These are phyloP conservation scores for Melanostigma gelatinosum DNA, from an alignment of 2,113 vertebrate species.

Conservation along the genomic window DNA sequence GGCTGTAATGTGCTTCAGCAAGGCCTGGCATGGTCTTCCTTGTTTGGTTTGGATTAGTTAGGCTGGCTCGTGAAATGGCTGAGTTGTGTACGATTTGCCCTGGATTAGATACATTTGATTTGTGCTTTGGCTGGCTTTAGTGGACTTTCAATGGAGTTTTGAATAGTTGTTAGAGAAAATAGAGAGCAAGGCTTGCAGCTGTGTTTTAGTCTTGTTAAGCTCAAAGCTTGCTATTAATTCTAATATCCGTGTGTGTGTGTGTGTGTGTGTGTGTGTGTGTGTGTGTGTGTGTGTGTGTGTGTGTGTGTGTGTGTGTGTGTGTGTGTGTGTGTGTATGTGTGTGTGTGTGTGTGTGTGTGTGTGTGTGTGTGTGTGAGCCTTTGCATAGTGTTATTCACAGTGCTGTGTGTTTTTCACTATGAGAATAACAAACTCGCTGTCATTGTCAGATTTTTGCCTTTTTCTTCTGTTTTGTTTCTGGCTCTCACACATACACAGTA, in stretches of 20 bases:
- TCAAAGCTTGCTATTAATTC: slow-evolving; percentile 31
- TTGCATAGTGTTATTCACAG: neutral
- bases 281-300: neutral
- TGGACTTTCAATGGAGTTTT: slow-evolving; percentile 7
- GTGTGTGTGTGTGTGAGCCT: neutral
- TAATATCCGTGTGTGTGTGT: slow-evolving; percentile 32
- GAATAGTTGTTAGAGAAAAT: slow-evolving; percentile 10
- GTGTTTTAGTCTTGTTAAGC: slow-evolving; percentile 23
- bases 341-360: slow-evolving; percentile 2
- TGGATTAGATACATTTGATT: slow-evolving; percentile 57
- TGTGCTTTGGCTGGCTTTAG: slow-evolving; percentile 25
- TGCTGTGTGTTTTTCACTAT: slow-evolving; percentile 7
- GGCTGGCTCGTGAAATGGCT: slow-evolving; percentile 18
- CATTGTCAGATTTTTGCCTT: slow-evolving; percentile 46
- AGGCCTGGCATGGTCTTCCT: slow-evolving; percentile 25
- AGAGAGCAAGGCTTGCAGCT: slow-evolving; percentile 14
- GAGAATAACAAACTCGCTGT: slow-evolving; percentile 54
- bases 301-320: slow-evolving; percentile 7
- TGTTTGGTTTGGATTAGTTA: slow-evolving; percentile 57
- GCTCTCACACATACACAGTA: neutral
- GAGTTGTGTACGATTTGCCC: slow-evolving; percentile 42
- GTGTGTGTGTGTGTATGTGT: slow-evolving; percentile 21
- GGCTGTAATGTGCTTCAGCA: slow-evolving; percentile 33
- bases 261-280: slow-evolving; percentile 3
- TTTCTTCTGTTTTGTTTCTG: slow-evolving; percentile 11